Percentiles rank a stretch among this genome's conserved stretches.
Conservation (phyloP, 2,888 invertebrate species). For the Pachymerium ferrugineum region DNA sequence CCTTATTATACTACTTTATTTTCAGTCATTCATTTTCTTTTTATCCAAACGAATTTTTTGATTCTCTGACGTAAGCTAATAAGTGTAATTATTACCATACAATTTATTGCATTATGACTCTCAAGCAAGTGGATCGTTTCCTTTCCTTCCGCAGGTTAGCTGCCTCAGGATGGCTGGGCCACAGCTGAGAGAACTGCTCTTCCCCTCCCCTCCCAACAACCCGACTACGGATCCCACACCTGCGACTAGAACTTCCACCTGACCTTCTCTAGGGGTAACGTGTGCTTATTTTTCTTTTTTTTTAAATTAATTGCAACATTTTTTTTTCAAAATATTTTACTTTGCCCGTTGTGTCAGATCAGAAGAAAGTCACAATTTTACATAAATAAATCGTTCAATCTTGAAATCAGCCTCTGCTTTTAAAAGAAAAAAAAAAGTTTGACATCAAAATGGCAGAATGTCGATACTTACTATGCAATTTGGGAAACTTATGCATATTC, state of each 20-base stretch:
- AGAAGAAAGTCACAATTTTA: neutral
- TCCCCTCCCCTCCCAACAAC: constrained; percentile 33
- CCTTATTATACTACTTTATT: no score
- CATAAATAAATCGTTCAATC: neutral
- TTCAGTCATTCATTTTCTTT: neutral
- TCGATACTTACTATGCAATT: constrained; percentile 31
- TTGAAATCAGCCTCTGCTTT: constrained; percentile 25
- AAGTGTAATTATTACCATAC: neutral
- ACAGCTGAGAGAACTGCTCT: constrained; percentile 33
- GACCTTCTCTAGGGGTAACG: constrained; percentile 33
- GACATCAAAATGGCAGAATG: neutral
- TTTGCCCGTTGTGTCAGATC: neutral
- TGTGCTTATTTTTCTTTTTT: constrained; percentile 28
- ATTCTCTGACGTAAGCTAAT: constrained; percentile 8
- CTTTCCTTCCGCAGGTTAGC: constrained; percentile 31
- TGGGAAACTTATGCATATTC: constrained; percentile 30
- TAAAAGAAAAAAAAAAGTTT: neutral
- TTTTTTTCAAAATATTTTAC: neutral
- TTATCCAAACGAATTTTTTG: constrained; percentile 2
- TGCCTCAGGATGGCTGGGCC: constrained; percentile 33
- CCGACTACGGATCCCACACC: constrained; percentile 31
- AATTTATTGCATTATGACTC: constrained; percentile 4
- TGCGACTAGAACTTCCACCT: constrained; percentile 31
- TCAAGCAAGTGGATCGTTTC: constrained; percentile 17
- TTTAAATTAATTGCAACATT: neutral